A percentile compares a stretch with the other conserved stretches of the same genome.
Evolutionary conservation across 2,888 invertebrate species (phyloP).

Genomic region (Hymenopus coronatus): DNA sequence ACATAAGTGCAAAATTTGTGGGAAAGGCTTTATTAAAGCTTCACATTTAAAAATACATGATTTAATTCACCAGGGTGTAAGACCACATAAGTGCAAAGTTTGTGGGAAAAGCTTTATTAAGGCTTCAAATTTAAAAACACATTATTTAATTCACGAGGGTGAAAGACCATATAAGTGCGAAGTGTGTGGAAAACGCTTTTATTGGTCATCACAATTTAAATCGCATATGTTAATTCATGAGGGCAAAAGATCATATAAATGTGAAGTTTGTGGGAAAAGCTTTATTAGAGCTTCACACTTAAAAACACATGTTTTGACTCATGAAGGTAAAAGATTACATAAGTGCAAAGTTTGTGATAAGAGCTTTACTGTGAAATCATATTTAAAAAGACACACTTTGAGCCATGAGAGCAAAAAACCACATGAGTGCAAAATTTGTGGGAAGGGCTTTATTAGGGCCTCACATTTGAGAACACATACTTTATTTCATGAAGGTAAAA

Average conservation of each 20-base stretch:
- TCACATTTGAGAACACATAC: background rate
- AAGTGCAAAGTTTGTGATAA: background rate
- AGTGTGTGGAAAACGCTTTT: background rate
- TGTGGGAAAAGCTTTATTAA: background rate
- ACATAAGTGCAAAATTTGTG: background rate
- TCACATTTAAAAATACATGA: background rate
- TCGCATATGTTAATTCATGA: background rate
- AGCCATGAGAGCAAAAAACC: background rate
- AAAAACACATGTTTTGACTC: background rate
- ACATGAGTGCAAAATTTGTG: background rate
- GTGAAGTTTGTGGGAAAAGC: background rate
- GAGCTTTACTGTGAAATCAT: background rate
- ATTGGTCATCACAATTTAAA: background rate
- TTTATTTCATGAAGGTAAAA: background rate
- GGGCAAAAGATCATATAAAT: background rate
- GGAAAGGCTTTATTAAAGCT: background rate
- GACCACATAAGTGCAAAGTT: background rate
- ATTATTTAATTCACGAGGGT: background rate
- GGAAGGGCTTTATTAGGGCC: background rate
- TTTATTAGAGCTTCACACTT: background rate
- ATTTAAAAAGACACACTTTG: background rate
- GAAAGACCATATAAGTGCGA: background rate
- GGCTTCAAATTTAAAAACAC: background rate
- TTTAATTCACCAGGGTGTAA: background rate
- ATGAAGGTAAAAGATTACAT: background rate